A percentile compares a stretch with the other conserved stretches of the same genome.
Evolutionary conservation across 2,888 invertebrate species (phyloP).

Genomic region (Cheilosia variabilis): DNA sequence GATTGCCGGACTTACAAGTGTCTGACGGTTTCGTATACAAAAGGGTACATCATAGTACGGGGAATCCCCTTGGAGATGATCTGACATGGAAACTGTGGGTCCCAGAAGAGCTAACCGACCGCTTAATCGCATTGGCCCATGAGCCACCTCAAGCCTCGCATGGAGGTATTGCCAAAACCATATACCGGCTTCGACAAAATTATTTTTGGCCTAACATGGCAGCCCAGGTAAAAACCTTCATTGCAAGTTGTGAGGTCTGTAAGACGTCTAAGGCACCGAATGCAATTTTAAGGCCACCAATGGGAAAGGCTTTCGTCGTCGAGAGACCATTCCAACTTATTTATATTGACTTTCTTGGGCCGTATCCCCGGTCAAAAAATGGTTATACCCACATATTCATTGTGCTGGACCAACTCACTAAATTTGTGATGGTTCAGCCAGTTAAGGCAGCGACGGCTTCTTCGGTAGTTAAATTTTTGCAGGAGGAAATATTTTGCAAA

Average conservation of each 20-base stretch:
- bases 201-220: slow-evolving; percentile 14
- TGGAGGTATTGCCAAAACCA: background rate
- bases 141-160: slow-evolving; percentile 12
- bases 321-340: slow-evolving; percentile 26
- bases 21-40: slow-evolving; percentile 12
- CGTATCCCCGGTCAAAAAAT: slow-evolving; percentile 24
- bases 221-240: background rate
- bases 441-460: background rate
- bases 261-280: background rate
- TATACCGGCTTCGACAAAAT: background rate
- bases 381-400: slow-evolving; percentile 1
- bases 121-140: slow-evolving; percentile 18
- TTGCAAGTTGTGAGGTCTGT: background rate
- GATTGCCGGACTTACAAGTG: background rate
- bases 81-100: slow-evolving; percentile 6
- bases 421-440: background rate
- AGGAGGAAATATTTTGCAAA: background rate
- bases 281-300: background rate
- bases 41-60: background rate
- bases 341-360: slow-evolving; percentile 40
- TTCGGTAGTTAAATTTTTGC: background rate
- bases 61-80: background rate
- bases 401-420: background rate
- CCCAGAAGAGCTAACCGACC: background rate
- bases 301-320: slow-evolving; percentile 10